Evolutionary conservation across 1,140 invertebrate genomes (phyloP).

Genomic region (Temnothorax nylanderi): DNA sequence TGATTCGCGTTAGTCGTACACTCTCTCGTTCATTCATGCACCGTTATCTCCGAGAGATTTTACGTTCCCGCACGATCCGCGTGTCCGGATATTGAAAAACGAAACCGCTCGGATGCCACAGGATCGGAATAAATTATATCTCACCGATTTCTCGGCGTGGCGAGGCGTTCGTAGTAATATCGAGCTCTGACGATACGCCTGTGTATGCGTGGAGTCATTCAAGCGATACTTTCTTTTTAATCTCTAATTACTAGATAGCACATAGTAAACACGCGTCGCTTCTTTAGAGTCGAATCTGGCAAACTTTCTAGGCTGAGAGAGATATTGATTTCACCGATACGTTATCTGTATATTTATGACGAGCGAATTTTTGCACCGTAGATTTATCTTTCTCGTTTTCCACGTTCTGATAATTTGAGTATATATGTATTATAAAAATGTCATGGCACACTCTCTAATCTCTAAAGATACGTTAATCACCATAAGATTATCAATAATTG

Average conservation of each 20-base stretch:
- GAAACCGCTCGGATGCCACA: not conserved
- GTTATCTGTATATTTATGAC: not conserved
- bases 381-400: slow-evolving; percentile 1
- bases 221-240: slow-evolving; percentile 34
- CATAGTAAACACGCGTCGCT: slow-evolving; percentile 1
- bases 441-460: slow-evolving; percentile 4
- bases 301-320: slow-evolving; percentile 10
- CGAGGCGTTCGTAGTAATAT: not conserved
- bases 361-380: not conserved
- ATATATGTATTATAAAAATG: not conserved
- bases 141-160: slow-evolving; percentile 17
- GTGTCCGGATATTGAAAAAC: not conserved
- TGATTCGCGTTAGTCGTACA: not conserved
- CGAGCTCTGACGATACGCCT: not conserved
- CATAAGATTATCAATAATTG: not conserved
- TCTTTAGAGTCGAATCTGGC: not conserved
- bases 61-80: not conserved
- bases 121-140: slow-evolving; percentile 36
- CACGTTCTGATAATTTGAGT: not conserved
- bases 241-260: slow-evolving; percentile 17
- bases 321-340: slow-evolving; percentile 10
- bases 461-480: not conserved
- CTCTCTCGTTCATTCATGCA: not conserved
- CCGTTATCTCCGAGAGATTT: not conserved
- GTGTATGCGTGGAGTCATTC: not conserved